Evolutionary conservation across 2,113 vertebrate genomes (phyloP).

Genomic region (Chauna torquata): DNA sequence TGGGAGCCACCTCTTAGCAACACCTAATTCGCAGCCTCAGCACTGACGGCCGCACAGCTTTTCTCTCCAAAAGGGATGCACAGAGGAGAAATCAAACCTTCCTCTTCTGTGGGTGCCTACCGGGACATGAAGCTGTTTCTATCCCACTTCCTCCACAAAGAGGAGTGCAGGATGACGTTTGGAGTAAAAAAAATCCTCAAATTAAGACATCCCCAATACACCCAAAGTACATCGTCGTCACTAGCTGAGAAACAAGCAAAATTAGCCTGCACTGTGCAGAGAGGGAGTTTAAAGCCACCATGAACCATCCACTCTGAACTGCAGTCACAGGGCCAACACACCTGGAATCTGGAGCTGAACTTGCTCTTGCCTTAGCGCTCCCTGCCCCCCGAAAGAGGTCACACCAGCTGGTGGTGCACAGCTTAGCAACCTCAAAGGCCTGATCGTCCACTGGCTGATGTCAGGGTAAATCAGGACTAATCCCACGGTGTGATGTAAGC

Average conservation of each 20-base stretch:
- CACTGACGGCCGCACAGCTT: fast-evolving
- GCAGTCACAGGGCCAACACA: background rate
- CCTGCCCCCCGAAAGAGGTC: background rate
- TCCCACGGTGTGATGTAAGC: background rate
- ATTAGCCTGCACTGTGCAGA: background rate
- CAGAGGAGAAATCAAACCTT: background rate
- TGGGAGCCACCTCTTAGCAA: conserved; percentile 45
- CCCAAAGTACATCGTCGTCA: background rate
- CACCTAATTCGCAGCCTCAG: background rate
- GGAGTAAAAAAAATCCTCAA: background rate
- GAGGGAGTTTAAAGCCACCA: background rate
- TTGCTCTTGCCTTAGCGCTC: background rate
- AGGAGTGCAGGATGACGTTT: background rate
- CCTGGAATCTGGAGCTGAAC: background rate
- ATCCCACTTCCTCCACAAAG: background rate
- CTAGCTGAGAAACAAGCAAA: background rate
- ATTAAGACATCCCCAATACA: background rate
- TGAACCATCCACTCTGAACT: background rate
- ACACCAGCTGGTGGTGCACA: fast-evolving
- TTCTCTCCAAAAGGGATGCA: background rate
- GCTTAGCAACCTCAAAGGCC: background rate
- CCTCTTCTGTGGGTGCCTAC: background rate
- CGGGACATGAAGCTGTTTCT: background rate
- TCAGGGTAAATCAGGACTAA: background rate
- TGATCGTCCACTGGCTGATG: background rate